phyloP scores from a whole-genome alignment of 2,113 vertebrate genomes.

The Phyllostomus discolor region DNA sequence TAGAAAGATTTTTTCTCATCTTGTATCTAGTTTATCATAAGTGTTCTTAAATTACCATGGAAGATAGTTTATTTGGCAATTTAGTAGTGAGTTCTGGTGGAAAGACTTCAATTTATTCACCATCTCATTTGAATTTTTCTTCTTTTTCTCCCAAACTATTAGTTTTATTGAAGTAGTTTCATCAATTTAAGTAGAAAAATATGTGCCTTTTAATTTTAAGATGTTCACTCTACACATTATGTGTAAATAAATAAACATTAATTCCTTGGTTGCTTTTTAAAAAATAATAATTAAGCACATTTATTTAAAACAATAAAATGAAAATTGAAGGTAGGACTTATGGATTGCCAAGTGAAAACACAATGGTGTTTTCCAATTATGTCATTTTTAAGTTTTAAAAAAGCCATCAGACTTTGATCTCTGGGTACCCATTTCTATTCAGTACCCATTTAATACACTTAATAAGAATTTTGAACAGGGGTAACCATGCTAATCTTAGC shows the following conservation, averaged over 20 bases:
- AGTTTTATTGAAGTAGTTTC: background rate
- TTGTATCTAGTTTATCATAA: background rate
- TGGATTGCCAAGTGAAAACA: conserved; percentile 10
- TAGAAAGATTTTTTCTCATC: background rate
- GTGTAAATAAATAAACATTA: background rate
- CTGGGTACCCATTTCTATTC: background rate
- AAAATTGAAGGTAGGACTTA: background rate
- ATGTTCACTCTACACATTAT: background rate
- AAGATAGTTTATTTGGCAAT: background rate
- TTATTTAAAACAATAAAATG: conserved; percentile 32
- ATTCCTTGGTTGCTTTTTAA: background rate
- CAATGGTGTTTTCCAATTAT: background rate
- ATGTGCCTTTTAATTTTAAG: conserved; percentile 26
- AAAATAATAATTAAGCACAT: background rate
- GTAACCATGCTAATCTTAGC: background rate
- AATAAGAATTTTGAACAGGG: background rate
- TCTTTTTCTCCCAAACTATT: background rate
- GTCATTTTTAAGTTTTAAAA: background rate
- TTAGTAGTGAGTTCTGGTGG: background rate
- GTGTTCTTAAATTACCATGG: background rate
- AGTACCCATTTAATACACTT: background rate
- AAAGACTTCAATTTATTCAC: background rate
- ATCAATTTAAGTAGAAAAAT: background rate
- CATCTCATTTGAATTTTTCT: background rate
- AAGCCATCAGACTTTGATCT: background rate